Conservation (phyloP, 2,113 vertebrate genomes). For the Trinectes maculatus region DNA sequence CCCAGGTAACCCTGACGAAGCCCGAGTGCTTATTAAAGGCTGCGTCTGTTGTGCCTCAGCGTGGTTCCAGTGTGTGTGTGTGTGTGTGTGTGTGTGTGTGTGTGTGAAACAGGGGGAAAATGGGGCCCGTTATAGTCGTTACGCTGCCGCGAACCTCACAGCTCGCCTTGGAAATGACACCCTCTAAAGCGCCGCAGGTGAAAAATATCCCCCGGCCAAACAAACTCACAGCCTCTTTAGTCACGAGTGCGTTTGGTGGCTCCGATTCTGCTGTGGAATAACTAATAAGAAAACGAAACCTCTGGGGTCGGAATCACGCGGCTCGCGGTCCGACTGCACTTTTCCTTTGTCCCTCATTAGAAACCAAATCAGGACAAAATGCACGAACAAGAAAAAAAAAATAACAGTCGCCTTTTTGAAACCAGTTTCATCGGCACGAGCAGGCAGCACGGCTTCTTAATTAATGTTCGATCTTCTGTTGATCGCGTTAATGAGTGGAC, state of each 20-base stretch:
- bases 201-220: conserved; percentile 37
- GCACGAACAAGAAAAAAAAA: background rate
- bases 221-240: conserved; percentile 15
- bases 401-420: conserved; percentile 7
- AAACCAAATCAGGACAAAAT: conserved; percentile 27
- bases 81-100: background rate
- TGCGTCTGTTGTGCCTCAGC: conserved; percentile 53
- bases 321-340: conserved; percentile 10
- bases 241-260: conserved; percentile 32
- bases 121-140: conserved; percentile 55
- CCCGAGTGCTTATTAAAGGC: conserved; percentile 57
- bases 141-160: conserved; percentile 47
- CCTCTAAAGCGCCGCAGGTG: conserved; percentile 28
- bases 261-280: conserved; percentile 5
- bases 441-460: conserved; percentile 50
- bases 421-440: conserved; percentile 13
- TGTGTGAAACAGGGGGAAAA: conserved; percentile 34
- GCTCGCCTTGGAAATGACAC: conserved; percentile 57
- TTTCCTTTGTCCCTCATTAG: conserved; percentile 30
- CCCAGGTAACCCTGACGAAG: conserved; percentile 83
- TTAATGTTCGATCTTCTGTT: conserved; percentile 71
- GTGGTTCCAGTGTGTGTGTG: conserved; percentile 34
- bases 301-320: conserved; percentile 16
- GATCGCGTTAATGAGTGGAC: conserved; percentile 62
- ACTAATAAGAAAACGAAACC: conserved; percentile 33